Evolutionary conservation across 2,113 vertebrate genomes (phyloP).

Genomic region (Xenotilapia leptura): DNA sequence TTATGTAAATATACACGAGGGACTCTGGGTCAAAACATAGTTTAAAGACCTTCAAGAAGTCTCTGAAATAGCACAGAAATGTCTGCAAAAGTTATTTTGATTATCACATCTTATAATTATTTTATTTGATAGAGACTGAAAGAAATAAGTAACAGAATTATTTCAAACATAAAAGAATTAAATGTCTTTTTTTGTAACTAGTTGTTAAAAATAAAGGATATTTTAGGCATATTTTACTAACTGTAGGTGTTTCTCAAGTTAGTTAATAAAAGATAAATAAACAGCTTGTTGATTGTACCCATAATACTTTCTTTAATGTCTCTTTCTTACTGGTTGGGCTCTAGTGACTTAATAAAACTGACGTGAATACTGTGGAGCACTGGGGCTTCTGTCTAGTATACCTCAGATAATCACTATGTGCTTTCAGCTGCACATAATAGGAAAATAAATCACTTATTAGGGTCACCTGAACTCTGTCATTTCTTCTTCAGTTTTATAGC

Average conservation of each 20-base stretch:
- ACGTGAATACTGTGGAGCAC: neutral
- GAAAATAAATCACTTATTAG: neutral
- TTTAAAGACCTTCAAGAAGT: neutral
- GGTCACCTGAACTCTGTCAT: neutral
- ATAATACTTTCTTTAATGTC: neutral
- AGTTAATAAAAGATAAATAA: neutral
- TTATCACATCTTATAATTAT: neutral
- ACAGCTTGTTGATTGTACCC: neutral
- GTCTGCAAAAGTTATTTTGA: neutral
- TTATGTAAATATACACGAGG: neutral
- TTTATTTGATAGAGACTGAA: neutral
- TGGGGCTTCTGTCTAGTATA: neutral
- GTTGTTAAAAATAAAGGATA: neutral
- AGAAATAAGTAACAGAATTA: neutral
- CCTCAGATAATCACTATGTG: neutral
- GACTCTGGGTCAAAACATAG: neutral
- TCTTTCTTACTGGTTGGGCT: neutral
- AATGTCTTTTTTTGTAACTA: neutral
- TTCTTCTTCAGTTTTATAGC: neutral
- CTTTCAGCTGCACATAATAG: neutral
- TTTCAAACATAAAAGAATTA: neutral
- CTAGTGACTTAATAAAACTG: neutral
- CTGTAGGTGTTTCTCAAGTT: neutral
- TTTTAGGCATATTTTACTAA: neutral
- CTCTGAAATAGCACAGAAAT: neutral